Evolutionary conservation across 2,113 vertebrate genomes (phyloP), one percentile per base, ranked within the genome.

Genomic region (Pelobates fuscus): DNA sequence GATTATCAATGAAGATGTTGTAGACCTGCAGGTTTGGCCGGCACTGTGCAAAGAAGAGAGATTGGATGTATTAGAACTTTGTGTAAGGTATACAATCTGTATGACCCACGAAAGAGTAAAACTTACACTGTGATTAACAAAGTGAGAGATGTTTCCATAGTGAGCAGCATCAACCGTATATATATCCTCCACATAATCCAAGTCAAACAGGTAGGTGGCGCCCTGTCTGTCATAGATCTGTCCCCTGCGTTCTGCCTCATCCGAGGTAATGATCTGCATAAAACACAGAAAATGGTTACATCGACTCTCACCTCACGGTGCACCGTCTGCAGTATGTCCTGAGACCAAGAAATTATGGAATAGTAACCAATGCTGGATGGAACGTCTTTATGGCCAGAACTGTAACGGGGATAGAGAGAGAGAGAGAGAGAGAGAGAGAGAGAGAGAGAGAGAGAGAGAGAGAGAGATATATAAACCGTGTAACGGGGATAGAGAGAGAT

Each of bases 81-180:
- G n/a, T n/a, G n/a, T n/a, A n/a, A n/a, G n/a, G n/a, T n/a, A n/a
- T n/a, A n/a, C n/a, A n/a, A n/a, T n/a, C n/a, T n/a, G n/a, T n/a
- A n/a, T 10, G 10, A 37, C 32, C 5, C 32, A 37, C 32, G 32
- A 37, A 37, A 37, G 32, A 37, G 10, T 37, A 6, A 37, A 24
- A 88, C 95, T 93, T 82, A 98, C 95, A 52, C 95, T 96, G 85
- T 98, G 96, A 88, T 98, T 97, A 82, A 98, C 94, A 59, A 98
- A 98, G 84, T 98, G 96, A 17, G 95, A 96, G 82, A 97, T 91
- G 86, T 98, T 98, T 69, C 95, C 95, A 1, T 92, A 93, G 77
- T 91, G 88, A 24, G 95, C 93, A 0, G 95, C 95, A 14, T 98
- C 96, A 82, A 97, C 94, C 0, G 95, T 97, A 83, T 96, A 98